Conservation (phyloP, 2,888 invertebrate species). For the Mimas tiliae region DNA sequence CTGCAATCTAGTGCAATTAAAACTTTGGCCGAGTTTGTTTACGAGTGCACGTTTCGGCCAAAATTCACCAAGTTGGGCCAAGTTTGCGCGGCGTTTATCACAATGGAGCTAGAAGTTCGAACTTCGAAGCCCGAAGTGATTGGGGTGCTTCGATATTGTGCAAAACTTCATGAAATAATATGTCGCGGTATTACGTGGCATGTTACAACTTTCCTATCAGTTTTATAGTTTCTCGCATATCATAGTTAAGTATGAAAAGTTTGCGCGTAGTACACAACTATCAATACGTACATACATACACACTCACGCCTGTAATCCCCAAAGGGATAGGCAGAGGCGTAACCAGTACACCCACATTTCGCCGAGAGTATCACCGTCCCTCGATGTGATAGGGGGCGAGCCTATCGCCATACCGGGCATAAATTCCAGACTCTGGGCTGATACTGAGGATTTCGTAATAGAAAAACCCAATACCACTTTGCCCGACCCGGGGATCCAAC, state of each 20-base stretch:
- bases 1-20: slow-evolving; percentile 77
- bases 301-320: too few relatives aligned
- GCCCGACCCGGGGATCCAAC: too few relatives aligned
- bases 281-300: too few relatives aligned
- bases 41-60: slow-evolving; percentile 75
- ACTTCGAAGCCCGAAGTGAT: slow-evolving; percentile 53
- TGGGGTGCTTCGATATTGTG: slow-evolving; percentile 61
- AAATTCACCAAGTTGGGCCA: slow-evolving; percentile 59
- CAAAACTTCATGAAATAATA: slow-evolving; percentile 59
- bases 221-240: slow-evolving; percentile 20
- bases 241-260: neutral
- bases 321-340: too few relatives aligned
- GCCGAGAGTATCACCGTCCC: too few relatives aligned
- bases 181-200: slow-evolving; percentile 39
- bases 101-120: slow-evolving; percentile 64
- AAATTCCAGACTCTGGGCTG: too few relatives aligned
- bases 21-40: slow-evolving; percentile 73
- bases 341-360: too few relatives aligned
- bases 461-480: too few relatives aligned
- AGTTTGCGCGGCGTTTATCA: slow-evolving; percentile 63
- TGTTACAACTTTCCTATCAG: slow-evolving; percentile 23
- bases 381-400: too few relatives aligned
- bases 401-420: too few relatives aligned
- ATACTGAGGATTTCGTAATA: too few relatives aligned
- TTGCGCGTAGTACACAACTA: neutral